Percentiles rank a stretch among this genome's conserved stretches.
Conservation (phyloP, 1,140 invertebrate genomes). For the Drosophila yakuba region DNA sequence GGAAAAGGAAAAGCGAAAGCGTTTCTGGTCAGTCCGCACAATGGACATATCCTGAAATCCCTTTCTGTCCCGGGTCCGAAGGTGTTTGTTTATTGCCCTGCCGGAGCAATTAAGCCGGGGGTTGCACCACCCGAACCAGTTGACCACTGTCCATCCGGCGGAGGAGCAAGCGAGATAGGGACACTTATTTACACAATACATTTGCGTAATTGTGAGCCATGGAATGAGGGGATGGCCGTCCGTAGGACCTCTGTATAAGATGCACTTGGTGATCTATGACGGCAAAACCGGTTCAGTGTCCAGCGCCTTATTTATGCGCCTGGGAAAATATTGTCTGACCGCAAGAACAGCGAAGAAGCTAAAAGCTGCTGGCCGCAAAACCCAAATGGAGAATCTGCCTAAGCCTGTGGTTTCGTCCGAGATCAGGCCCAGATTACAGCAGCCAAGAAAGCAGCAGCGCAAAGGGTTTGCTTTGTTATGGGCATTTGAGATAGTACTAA, state of each 20-base stretch:
- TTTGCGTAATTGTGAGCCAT: slow-evolving; percentile 53
- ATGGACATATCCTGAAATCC: slow-evolving; percentile 48
- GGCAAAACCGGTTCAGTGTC: slow-evolving; percentile 52
- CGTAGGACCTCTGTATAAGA: slow-evolving; percentile 3
- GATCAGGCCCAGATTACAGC: slow-evolving; percentile 47
- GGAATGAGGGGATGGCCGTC: slow-evolving; percentile 6
- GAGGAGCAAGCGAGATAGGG: slow-evolving; percentile 27
- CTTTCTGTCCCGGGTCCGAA: slow-evolving; percentile 39
- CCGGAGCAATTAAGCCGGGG: slow-evolving; percentile 59
- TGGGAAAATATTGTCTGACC: slow-evolving; percentile 64
- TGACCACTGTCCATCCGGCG: slow-evolving; percentile 51
- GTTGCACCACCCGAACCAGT: slow-evolving; percentile 51
- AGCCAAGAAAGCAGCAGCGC: slow-evolving; percentile 22
- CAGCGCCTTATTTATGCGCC: slow-evolving; percentile 63
- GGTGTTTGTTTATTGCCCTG: slow-evolving; percentile 61
- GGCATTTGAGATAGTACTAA: not conserved
- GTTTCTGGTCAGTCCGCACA: slow-evolving; percentile 40
- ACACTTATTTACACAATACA: slow-evolving; percentile 64
- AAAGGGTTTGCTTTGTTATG: slow-evolving; percentile 1
- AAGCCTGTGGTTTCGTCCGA: slow-evolving; percentile 44
- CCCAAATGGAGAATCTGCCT: slow-evolving; percentile 34
- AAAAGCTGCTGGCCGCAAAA: slow-evolving; percentile 8
- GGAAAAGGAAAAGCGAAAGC: slow-evolving; percentile 28
- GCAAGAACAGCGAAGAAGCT: slow-evolving; percentile 31
- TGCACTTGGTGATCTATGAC: slow-evolving; percentile 53